Conservation (phyloP, 2,113 vertebrate genomes). For the Malurus cyaneus region DNA sequence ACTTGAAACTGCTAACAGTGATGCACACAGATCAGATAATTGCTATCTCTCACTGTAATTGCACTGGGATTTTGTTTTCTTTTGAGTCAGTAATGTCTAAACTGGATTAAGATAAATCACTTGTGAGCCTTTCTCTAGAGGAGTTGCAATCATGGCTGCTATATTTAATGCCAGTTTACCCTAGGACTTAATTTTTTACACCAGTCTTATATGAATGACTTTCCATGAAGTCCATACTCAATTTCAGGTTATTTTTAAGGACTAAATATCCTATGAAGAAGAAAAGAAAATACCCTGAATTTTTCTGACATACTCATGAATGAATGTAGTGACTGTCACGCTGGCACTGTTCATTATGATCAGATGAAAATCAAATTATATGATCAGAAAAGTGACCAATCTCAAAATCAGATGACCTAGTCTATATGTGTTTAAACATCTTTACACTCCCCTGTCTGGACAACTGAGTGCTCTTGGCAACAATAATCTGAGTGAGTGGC, state of each 20-base stretch:
- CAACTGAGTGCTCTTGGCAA: neutral
- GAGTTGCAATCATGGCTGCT: neutral
- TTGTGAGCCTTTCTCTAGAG: neutral
- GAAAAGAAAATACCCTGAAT: neutral
- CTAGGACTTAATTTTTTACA: neutral
- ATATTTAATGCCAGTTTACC: neutral
- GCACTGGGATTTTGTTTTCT: neutral
- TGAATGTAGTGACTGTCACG: neutral
- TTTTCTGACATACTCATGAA: neutral
- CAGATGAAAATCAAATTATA: neutral
- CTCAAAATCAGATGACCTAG: neutral
- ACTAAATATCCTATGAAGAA: neutral
- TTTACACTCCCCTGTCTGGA: neutral
- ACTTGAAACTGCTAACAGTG: neutral
- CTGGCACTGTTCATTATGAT: neutral
- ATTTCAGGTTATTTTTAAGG: neutral
- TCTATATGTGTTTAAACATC: neutral
- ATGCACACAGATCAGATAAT: neutral
- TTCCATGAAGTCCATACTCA: neutral
- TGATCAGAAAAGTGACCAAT: neutral
- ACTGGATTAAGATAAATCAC: neutral
- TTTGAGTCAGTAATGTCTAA: neutral
- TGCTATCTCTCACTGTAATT: neutral
- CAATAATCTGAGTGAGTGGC: neutral
- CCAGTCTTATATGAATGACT: neutral